These are phyloP conservation scores for Caenorhabditis auriculariae DNA, from an alignment of 2,888 invertebrate species.

Conservation along the genomic window DNA sequence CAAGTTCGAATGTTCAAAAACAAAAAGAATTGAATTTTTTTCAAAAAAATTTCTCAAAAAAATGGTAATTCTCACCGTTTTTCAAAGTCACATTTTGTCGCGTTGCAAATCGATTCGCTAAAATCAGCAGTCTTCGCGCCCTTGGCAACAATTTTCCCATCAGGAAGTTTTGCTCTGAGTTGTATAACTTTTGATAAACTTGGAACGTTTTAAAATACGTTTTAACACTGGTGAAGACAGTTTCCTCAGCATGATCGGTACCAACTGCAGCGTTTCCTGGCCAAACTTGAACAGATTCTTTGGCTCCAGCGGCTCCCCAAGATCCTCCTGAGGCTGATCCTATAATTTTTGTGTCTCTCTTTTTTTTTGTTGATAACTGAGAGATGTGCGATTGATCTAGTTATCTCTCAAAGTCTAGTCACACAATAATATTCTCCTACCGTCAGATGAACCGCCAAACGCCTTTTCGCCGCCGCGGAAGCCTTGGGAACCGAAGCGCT, in stretches of 20 bases:
- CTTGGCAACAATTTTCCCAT: conserved; percentile 29
- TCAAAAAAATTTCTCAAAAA: background rate
- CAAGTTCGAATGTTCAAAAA: background rate
- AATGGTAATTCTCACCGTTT: conserved; percentile 32
- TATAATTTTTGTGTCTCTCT: background rate
- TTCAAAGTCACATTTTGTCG: conserved; percentile 58
- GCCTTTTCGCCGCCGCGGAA: conserved; percentile 38
- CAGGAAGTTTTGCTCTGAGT: conserved; percentile 32
- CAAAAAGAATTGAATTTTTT: conserved; percentile 1
- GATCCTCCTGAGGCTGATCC: conserved; percentile 17
- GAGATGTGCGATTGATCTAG: no score
- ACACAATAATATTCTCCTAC: no score
- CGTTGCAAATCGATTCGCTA: conserved; percentile 41
- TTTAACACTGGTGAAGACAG: conserved; percentile 33
- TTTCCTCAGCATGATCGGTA: conserved; percentile 26
- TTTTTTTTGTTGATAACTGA: no score
- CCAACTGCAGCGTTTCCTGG: conserved; percentile 26
- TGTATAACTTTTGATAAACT: background rate
- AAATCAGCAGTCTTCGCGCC: conserved; percentile 46
- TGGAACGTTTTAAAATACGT: conserved; percentile 16
- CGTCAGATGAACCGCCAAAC: conserved; percentile 15
- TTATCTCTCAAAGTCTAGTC: no score
- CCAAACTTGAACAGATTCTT: background rate
- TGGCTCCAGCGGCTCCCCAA: conserved; percentile 8
- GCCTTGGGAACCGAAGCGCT: conserved; percentile 32